These are phyloP conservation scores for Penaeus indicus DNA, from an alignment of 1,140 invertebrate genomes.

Conservation along the genomic window DNA sequence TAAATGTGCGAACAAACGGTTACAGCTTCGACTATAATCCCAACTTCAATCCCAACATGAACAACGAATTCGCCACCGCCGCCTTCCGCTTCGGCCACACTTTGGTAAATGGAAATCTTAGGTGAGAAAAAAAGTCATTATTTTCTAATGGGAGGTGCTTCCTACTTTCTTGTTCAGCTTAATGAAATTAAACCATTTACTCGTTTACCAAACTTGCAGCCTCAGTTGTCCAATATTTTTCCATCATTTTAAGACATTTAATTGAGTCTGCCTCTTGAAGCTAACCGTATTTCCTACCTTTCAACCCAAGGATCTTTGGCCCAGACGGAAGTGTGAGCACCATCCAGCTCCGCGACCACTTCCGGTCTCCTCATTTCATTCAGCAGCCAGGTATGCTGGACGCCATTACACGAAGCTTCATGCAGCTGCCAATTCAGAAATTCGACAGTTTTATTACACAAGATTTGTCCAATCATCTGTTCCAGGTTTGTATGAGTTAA, in stretches of 20 bases:
- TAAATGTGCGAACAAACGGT: constrained; percentile 66
- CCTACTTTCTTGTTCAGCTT: neutral
- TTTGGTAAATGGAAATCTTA: constrained; percentile 52
- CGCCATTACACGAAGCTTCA: constrained; percentile 24
- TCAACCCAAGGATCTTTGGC: constrained; percentile 21
- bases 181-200: too few species aligned
- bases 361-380: constrained; percentile 44
- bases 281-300: neutral
- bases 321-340: neutral
- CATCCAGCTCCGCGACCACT: constrained; percentile 38
- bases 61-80: constrained; percentile 71
- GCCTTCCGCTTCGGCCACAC: constrained; percentile 74
- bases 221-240: too few species aligned
- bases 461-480: constrained; percentile 66
- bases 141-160: neutral
- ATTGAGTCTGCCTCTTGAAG: too few species aligned
- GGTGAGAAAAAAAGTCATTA: constrained; percentile 28
- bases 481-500: constrained; percentile 47
- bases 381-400: constrained; percentile 20
- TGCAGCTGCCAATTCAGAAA: constrained; percentile 47
- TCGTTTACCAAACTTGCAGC: too few species aligned
- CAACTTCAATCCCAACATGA: constrained; percentile 70
- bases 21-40: constrained; percentile 70
- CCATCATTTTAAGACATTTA: too few species aligned
- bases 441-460: constrained; percentile 62